Conservation (phyloP, 1,140 invertebrate genomes). For the Mycetomoellerius zeteki region DNA sequence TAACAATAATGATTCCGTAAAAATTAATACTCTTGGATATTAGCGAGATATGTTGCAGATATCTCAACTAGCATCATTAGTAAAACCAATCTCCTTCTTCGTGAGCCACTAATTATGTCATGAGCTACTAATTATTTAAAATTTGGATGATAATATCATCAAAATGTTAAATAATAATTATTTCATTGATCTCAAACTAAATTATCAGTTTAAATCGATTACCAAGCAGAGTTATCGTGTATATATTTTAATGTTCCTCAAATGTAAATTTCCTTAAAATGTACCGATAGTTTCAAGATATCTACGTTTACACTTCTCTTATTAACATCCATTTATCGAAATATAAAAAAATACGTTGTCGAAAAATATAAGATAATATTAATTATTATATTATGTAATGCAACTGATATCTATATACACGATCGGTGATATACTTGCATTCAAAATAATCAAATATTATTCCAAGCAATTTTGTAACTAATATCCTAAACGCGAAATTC, state of each 20-base stretch:
- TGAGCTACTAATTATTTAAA: not conserved
- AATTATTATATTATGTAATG: no score
- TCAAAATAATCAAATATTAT: conserved; percentile 12
- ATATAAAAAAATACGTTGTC: conserved; percentile 2
- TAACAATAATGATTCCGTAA: not conserved
- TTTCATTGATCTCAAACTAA: conserved; percentile 2
- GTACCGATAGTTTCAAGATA: not conserved
- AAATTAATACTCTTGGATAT: conserved; percentile 23
- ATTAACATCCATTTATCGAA: not conserved
- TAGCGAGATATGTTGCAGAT: not conserved
- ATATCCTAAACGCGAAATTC: conserved; percentile 26
- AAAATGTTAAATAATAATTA: not conserved
- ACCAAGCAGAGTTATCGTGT: not conserved
- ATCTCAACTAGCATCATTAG: conserved; percentile 5
- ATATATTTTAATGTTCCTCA: not conserved
- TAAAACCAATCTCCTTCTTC: conserved; percentile 20
- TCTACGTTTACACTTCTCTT: not conserved
- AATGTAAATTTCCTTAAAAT: conserved; percentile 10
- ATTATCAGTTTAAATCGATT: not conserved
- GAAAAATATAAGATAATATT: no score
- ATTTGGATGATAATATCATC: conserved; percentile 18
- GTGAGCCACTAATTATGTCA: conserved; percentile 16
- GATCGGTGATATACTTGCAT: not conserved
- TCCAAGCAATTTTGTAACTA: not conserved
- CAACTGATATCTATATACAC: no score